phyloP scores from a whole-genome alignment of 1,140 invertebrate species.

The Drosophila pseudoobscura region DNA sequence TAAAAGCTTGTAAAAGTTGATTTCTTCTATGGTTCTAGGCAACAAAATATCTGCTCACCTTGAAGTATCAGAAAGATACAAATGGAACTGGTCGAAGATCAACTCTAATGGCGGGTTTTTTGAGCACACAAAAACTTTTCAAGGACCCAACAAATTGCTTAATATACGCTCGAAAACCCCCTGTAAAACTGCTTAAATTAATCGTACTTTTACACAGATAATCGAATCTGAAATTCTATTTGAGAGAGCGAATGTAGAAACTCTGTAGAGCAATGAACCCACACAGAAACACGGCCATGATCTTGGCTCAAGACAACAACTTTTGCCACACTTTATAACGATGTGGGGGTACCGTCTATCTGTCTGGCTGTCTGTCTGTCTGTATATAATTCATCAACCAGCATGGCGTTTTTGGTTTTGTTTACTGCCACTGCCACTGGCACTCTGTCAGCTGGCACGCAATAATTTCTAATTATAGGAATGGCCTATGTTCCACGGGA shows the following conservation, averaged over 20 bases:
- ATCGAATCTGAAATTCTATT: background rate
- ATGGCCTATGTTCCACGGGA: conserved; percentile 8
- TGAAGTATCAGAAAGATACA: background rate
- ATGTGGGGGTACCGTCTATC: conserved; percentile 1
- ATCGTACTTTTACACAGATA: no score
- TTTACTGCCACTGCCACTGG: no score
- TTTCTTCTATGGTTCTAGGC: conserved; percentile 4
- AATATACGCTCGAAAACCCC: conserved; percentile 8
- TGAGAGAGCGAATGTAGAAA: background rate
- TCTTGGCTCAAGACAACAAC: background rate
- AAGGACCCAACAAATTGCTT: conserved; percentile 41
- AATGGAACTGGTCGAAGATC: conserved; percentile 4
- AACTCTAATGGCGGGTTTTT: conserved; percentile 7
- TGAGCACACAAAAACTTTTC: conserved; percentile 28
- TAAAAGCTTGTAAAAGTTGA: background rate
- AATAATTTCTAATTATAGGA: conserved; percentile 44
- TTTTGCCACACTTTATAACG: conserved; percentile 6
- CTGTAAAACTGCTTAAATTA: no score
- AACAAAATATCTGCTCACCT: background rate
- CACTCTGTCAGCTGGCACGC: background rate
- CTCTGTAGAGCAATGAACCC: conserved; percentile 19
- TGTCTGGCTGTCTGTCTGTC: background rate
- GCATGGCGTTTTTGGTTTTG: conserved; percentile 6
- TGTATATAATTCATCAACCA: conserved; percentile 18
- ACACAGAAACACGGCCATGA: background rate